Evolutionary conservation across 2,113 vertebrate genomes (phyloP).

Genomic region (Silurus asotus): DNA sequence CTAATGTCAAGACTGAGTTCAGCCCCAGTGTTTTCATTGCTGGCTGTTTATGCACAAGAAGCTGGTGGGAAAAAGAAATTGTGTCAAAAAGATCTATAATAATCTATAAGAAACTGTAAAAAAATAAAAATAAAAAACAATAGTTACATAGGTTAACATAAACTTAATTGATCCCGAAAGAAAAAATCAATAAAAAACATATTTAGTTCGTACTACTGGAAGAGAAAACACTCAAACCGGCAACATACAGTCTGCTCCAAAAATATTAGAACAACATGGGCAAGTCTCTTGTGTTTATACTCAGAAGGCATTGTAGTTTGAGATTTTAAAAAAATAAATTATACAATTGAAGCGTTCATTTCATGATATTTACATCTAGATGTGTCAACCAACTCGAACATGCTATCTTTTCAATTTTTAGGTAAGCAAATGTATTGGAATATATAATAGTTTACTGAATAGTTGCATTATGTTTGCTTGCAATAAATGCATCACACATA

Average conservation of each 20-base stretch:
- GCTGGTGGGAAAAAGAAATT: slow-evolving; percentile 71
- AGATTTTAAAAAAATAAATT: not conserved
- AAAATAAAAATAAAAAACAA: not conserved
- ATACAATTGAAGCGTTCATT: too few species aligned
- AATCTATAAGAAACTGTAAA: not conserved
- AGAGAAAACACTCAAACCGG: not conserved
- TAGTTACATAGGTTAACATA: not conserved
- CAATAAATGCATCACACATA: not conserved
- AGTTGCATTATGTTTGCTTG: not conserved
- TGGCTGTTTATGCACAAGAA: slow-evolving; percentile 66
- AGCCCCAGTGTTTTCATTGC: slow-evolving; percentile 70
- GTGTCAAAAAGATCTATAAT: slow-evolving; percentile 1
- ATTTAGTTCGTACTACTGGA: not conserved
- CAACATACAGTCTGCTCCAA: slow-evolving; percentile 1
- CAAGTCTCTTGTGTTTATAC: slow-evolving; percentile 13
- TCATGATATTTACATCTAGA: too few species aligned
- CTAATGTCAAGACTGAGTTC: slow-evolving; percentile 75
- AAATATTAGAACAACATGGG: not conserved
- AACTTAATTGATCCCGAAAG: not conserved
- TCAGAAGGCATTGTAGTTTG: not conserved
- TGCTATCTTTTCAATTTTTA: not conserved
- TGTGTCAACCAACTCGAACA: not conserved
- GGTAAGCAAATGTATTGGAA: not conserved
- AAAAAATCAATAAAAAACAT: not conserved
- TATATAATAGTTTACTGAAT: not conserved